Conservation (phyloP, 2,797 vertebrate genomes). For the Tragopan temminckii region DNA sequence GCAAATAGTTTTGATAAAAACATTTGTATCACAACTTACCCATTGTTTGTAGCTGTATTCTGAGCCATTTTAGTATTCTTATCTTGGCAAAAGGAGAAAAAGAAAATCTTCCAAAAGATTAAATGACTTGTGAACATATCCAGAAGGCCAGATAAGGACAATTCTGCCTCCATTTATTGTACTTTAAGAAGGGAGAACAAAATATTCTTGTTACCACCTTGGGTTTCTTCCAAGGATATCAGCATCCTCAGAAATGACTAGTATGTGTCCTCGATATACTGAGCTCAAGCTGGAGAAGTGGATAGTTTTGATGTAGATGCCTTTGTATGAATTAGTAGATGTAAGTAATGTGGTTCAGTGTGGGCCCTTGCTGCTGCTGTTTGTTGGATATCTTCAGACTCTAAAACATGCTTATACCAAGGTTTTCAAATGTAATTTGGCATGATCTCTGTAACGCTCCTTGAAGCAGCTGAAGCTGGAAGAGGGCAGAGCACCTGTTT, state of each 20-base stretch:
- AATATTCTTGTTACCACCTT: neutral
- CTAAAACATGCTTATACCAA: fast-evolving
- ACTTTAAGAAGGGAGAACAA: neutral
- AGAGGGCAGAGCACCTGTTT: neutral
- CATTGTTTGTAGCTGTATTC: neutral
- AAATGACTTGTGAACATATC: neutral
- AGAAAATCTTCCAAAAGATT: neutral
- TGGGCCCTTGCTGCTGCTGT: neutral
- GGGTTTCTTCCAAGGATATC: neutral
- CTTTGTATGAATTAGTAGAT: neutral
- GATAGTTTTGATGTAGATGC: neutral
- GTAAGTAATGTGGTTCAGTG: neutral
- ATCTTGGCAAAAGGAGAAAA: neutral
- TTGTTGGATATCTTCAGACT: neutral
- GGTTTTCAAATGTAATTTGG: neutral
- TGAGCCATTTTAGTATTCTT: neutral
- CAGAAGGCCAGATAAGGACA: neutral
- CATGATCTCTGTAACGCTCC: neutral
- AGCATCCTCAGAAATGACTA: neutral
- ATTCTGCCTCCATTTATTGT: neutral
- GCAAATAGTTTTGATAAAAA: neutral
- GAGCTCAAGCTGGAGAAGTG: neutral
- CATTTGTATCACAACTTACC: neutral
- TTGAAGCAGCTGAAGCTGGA: neutral
- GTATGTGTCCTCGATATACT: neutral